phyloP scores from a whole-genome alignment of 2,797 vertebrate genomes.

The Holocentrus rufus region DNA sequence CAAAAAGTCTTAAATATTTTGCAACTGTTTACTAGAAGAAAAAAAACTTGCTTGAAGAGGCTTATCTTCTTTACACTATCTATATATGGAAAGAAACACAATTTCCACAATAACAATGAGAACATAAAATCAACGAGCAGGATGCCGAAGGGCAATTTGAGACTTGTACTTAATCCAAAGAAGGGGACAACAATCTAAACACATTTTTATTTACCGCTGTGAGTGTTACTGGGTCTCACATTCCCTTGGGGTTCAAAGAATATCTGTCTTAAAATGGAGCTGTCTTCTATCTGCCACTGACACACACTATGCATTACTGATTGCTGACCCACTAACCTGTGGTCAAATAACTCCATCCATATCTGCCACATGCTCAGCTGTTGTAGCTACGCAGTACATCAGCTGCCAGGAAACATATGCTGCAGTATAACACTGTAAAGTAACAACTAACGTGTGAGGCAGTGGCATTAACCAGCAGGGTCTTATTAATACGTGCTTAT shows the following conservation, averaged over 20 bases:
- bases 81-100: not conserved
- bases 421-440: conserved; percentile 61
- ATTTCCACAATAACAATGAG: not conserved
- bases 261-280: conserved; percentile 13
- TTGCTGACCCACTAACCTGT: conserved; percentile 58
- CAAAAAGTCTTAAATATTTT: not conserved
- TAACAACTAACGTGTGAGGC: conserved; percentile 7
- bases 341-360: conserved; percentile 44
- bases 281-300: not conserved
- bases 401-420: conserved; percentile 53
- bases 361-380: conserved; percentile 52
- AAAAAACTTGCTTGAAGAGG: too few species aligned
- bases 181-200: not conserved
- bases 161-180: not conserved
- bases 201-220: not conserved
- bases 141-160: not conserved
- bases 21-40: too few species aligned
- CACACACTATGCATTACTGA: not conserved
- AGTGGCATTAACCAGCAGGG: conserved; percentile 16
- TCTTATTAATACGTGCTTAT: conserved; percentile 6
- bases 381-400: conserved; percentile 51
- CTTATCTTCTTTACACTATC: too few species aligned
- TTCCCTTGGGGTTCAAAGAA: not conserved
- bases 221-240: not conserved
- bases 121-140: not conserved